phyloP scores from a whole-genome alignment of 2,113 vertebrate genomes.

The Eurypyga helias region DNA sequence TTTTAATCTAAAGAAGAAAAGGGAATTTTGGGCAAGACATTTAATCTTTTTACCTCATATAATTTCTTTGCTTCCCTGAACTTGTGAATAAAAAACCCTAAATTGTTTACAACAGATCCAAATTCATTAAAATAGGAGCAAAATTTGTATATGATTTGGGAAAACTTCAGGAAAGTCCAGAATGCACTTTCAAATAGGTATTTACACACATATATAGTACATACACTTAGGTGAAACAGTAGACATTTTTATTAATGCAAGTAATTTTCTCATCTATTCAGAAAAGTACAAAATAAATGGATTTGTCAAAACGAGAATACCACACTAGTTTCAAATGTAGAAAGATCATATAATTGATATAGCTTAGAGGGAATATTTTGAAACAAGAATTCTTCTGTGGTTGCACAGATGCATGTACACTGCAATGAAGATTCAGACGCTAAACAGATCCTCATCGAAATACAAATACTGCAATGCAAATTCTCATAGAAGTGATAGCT shows the following conservation, averaged over 20 bases:
- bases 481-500: not conserved
- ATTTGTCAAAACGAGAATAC: not conserved
- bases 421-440: not conserved
- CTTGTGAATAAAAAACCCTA: not conserved
- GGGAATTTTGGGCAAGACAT: not conserved
- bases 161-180: not conserved
- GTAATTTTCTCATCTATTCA: not conserved
- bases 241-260: not conserved
- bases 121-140: not conserved
- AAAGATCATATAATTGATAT: not conserved
- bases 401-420: not conserved
- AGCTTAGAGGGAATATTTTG: not conserved
- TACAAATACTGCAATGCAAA: not conserved
- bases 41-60: not conserved
- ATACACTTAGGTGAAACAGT: not conserved
- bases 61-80: not conserved
- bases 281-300: not conserved
- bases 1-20: slow-evolving; percentile 2
- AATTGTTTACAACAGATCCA: not conserved
- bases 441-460: not conserved
- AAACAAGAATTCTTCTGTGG: not conserved
- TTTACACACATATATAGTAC: not conserved
- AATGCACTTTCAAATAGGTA: not conserved
- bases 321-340: not conserved
- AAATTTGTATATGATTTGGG: not conserved